These are phyloP conservation scores for Sus cebifrons DNA, from an alignment of 2,797 vertebrate genomes.

Conservation along the genomic window DNA sequence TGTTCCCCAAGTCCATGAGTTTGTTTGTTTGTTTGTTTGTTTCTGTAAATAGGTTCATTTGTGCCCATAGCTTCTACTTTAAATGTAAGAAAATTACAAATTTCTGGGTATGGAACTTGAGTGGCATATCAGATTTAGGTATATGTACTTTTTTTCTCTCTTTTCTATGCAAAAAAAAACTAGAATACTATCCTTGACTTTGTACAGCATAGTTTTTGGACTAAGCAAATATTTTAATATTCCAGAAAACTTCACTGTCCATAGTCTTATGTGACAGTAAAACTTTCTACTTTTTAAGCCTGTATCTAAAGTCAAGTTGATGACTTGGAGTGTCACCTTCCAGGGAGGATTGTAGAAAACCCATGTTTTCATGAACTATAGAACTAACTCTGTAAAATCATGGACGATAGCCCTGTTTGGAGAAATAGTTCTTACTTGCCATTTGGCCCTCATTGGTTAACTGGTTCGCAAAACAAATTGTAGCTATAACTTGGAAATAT, in stretches of 20 bases:
- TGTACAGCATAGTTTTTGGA: background rate
- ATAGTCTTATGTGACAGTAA: background rate
- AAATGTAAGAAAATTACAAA: slow-evolving; percentile 49
- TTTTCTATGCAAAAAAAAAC: background rate
- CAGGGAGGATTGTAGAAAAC: background rate
- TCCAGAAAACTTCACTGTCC: slow-evolving; percentile 33
- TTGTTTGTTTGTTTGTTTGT: too few relatives aligned
- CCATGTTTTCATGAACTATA: background rate
- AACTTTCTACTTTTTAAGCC: slow-evolving; percentile 54
- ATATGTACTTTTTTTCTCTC: background rate
- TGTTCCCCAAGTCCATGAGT: too few relatives aligned
- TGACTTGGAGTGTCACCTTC: background rate
- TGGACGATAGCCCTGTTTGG: background rate
- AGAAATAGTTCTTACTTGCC: slow-evolving; percentile 51
- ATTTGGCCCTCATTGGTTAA: slow-evolving; percentile 56
- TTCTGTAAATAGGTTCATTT: too few relatives aligned
- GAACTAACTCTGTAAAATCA: slow-evolving; percentile 39
- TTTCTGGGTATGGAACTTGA: slow-evolving; percentile 33
- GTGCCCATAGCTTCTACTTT: background rate
- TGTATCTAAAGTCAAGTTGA: background rate
- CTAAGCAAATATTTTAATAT: slow-evolving; percentile 59
- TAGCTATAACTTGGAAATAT: slow-evolving; percentile 49
- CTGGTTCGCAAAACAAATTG: slow-evolving; percentile 51
- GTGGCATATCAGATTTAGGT: slow-evolving; percentile 16
- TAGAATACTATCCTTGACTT: background rate